Conservation (phyloP, 1,140 invertebrate genomes). For the Acromyrmex echinatior region DNA sequence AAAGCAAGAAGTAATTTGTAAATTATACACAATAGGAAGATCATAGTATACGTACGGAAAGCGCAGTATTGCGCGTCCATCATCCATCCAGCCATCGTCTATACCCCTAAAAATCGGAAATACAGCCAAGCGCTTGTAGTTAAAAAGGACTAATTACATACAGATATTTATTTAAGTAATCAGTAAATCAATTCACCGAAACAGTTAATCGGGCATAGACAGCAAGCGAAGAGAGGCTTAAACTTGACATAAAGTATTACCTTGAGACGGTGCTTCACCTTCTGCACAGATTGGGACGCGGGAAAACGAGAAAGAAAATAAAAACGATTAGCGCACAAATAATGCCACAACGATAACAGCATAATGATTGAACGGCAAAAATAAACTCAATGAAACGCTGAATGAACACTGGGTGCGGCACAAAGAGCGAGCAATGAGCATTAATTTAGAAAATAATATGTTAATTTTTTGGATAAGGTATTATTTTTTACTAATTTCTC, state of each 20-base stretch:
- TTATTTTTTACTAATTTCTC: neutral
- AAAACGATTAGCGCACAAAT: conserved; percentile 78
- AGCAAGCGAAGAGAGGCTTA: conserved; percentile 45
- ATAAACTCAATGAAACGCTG: neutral
- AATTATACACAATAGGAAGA: conserved; percentile 23
- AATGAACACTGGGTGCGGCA: neutral
- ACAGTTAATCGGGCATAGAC: neutral
- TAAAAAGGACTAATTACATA: conserved; percentile 2
- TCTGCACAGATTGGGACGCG: conserved; percentile 80
- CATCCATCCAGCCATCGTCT: conserved; percentile 12
- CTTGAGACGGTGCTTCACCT: conserved; percentile 81
- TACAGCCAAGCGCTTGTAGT: conserved; percentile 31
- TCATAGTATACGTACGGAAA: conserved; percentile 45
- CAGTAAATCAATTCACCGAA: neutral
- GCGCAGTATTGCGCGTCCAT: conserved; percentile 4
- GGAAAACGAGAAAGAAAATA: conserved; percentile 80
- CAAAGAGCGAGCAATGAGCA: neutral
- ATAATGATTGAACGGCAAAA: conserved; percentile 42
- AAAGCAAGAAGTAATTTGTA: neutral
- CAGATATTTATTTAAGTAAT: conserved; percentile 15
- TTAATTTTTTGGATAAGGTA: conserved; percentile 18
- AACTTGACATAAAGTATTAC: conserved; percentile 80
- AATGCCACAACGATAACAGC: conserved; percentile 60
- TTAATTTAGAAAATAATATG: neutral
- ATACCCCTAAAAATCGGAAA: conserved; percentile 31